Conservation (phyloP, 1,140 invertebrate genomes). For the Cardiocondyla obscurior region DNA sequence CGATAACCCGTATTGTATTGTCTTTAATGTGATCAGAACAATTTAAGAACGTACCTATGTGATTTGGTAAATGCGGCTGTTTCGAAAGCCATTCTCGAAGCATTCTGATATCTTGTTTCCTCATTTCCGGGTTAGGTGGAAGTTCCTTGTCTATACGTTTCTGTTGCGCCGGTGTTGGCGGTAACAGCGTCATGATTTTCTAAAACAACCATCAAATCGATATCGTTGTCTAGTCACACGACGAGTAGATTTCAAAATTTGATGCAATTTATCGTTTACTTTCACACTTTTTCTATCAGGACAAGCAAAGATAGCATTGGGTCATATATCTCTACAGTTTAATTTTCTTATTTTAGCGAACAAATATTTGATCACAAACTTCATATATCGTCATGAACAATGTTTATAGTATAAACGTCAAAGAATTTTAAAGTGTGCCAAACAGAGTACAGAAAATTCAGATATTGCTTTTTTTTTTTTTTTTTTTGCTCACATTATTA, state of each 20-base stretch:
- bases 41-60: conserved; percentile 74
- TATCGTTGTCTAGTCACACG: not conserved
- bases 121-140: conserved; percentile 77
- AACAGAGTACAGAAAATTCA: not conserved
- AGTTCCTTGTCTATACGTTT: conserved; percentile 78
- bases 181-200: conserved; percentile 77
- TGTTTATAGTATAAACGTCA: not conserved
- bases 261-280: conserved; percentile 6
- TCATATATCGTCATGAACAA: not conserved
- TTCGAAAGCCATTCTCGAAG: conserved; percentile 83
- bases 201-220: conserved; percentile 15
- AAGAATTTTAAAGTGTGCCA: not conserved
- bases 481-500: not conserved
- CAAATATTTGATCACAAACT: conserved; percentile 30
- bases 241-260: not conserved
- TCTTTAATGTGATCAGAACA: not conserved
- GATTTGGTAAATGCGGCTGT: conserved; percentile 83
- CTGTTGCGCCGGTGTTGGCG: conserved; percentile 79
- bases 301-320: not conserved
- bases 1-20: not conserved
- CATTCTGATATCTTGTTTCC: conserved; percentile 75
- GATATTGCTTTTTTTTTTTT: not conserved
- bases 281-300: conserved; percentile 8
- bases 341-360: conserved; percentile 11
- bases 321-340: not conserved